Conservation (phyloP, 2,888 invertebrate species). For the Lithophane socia region DNA sequence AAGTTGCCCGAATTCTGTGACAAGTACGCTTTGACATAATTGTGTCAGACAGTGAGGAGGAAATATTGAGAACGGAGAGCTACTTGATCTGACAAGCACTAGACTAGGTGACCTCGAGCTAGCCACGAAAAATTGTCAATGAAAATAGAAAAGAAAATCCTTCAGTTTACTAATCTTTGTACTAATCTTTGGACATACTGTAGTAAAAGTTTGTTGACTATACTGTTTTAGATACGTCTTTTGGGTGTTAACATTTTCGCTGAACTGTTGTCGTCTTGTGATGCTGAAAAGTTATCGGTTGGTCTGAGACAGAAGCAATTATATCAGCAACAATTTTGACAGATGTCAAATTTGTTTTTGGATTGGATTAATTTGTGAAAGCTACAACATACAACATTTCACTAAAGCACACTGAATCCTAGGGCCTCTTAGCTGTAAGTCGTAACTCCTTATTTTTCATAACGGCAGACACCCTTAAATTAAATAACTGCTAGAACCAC, state of each 20-base stretch:
- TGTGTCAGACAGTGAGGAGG: constrained; percentile 49
- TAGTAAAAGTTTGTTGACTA: background rate
- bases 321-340: background rate
- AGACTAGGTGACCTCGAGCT: constrained; percentile 21
- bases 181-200: too few relatives aligned
- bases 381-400: background rate
- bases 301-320: background rate
- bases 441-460: constrained; percentile 8
- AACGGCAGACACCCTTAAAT: background rate
- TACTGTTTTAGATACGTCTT: background rate
- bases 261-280: background rate
- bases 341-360: background rate
- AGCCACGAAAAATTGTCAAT: background rate
- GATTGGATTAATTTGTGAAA: too few relatives aligned
- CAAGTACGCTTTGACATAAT: constrained; percentile 64
- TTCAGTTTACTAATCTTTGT: constrained; percentile 1
- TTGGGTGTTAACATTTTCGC: background rate
- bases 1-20: constrained; percentile 50
- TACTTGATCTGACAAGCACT: constrained; percentile 46
- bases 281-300: background rate
- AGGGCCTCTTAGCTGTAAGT: background rate
- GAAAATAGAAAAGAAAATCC: constrained; percentile 1
- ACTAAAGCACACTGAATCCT: background rate
- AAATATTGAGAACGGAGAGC: constrained; percentile 40
- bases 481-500: constrained; percentile 16